Base-by-base conservation (phyloP, 2,888 invertebrate genomes). In the Nematopogon swammerdamellus region DNA sequence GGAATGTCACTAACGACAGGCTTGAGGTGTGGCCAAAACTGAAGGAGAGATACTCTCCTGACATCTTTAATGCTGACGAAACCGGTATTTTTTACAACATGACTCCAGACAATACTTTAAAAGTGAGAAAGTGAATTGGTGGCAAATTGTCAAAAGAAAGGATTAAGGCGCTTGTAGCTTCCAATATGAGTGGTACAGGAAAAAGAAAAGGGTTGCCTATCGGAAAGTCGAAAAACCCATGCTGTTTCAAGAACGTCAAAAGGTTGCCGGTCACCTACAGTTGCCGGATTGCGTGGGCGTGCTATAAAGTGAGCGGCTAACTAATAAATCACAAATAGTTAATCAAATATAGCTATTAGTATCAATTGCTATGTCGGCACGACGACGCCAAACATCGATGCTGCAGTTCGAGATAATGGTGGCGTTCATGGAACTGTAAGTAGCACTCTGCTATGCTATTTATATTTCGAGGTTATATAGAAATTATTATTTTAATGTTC, bases 231-330 rank as follows among this genome's bases (percentile, higher is more conserved):
- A 54, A 57, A 57, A 60, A 61, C 14, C 60, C 60, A 17, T 54
- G 60, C 4, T 65, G 62, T 57, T 65, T 66, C 19, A 61, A 60
- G 51, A 59, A 60, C 54, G 56, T 61, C 3, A 59, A 58, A 55
- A 42, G 55, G 10, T 56, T 62, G 52, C 62, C 61, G 52, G 59
- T 58, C 51, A 56, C 58, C 11, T 58, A 62, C 53, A 52, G n/a
- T n/a, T n/a, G n/a, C n/a, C n/a, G n/a, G n/a, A n/a, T n/a, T n/a
- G n/a, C n/a, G n/a, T n/a, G n/a, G n/a, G n/a, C n/a, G n/a, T n/a
- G n/a, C n/a, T n/a, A n/a, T n/a, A n/a, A n/a, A n/a, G n/a, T n/a
- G n/a, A n/a, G n/a, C n/a, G n/a, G n/a, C n/a, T n/a, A n/a, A n/a
- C n/a, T n/a, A n/a, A n/a, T n/a, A n/a, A n/a, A n/a, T n/a, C n/a